These are phyloP conservation scores for Rhinichthys osculus DNA, from an alignment of 2,797 vertebrate genomes.

Conservation along the genomic window DNA sequence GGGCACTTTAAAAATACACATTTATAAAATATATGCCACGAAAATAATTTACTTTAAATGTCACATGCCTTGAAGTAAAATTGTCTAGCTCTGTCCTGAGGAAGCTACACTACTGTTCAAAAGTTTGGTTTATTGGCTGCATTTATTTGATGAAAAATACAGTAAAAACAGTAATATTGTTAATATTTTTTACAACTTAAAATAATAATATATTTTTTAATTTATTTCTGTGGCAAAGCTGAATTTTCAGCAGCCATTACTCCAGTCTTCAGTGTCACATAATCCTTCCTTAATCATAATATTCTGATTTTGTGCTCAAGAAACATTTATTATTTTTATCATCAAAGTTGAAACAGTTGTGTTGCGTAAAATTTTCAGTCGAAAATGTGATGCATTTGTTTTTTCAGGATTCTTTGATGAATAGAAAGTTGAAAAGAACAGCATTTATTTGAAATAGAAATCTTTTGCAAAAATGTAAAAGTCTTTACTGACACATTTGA, in stretches of 20 bases:
- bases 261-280: neutral
- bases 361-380: neutral
- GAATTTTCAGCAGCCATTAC: neutral
- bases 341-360: neutral
- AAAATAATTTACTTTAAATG: neutral
- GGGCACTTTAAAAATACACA: neutral
- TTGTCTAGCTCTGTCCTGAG: neutral
- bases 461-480: neutral
- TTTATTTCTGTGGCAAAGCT: neutral
- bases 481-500: neutral
- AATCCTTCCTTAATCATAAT: neutral
- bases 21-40: neutral
- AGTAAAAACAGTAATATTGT: neutral
- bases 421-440: neutral
- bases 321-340: neutral
- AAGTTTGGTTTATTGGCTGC: neutral
- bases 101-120: neutral
- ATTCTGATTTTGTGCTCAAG: neutral
- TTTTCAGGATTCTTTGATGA: neutral
- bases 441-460: neutral
- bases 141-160: neutral
- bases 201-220: no score
- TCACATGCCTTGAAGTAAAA: neutral
- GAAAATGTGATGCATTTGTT: neutral
- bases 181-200: neutral